phyloP scores from a whole-genome alignment of 1,140 invertebrate species.

The Tetragnatha versicolor region DNA sequence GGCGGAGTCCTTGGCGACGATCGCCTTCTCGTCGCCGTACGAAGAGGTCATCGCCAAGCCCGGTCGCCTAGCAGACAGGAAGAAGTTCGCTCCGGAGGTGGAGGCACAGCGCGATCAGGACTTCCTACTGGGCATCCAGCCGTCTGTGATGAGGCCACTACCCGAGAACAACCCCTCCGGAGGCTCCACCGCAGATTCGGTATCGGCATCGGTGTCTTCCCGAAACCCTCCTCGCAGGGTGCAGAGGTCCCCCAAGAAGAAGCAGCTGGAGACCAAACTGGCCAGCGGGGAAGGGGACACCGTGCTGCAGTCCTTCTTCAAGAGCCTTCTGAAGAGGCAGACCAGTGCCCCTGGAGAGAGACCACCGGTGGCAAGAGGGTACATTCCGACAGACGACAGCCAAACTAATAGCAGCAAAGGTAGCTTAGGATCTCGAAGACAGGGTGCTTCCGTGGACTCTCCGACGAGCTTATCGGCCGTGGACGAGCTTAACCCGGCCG shows the following conservation, averaged over 20 bases:
- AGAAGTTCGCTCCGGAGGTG: neutral
- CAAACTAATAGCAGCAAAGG: neutral
- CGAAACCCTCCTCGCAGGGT: constrained; percentile 7
- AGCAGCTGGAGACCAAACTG: constrained; percentile 16
- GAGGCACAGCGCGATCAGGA: constrained; percentile 37
- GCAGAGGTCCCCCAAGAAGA: constrained; percentile 29
- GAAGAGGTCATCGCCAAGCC: constrained; percentile 89
- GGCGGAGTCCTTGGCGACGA: constrained; percentile 74
- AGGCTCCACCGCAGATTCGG: neutral
- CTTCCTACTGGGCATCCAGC: constrained; percentile 7
- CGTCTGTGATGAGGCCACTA: neutral
- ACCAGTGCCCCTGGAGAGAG: constrained; percentile 32
- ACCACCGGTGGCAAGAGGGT: neutral
- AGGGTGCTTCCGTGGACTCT: neutral
- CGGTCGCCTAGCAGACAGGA: constrained; percentile 54
- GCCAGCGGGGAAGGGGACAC: constrained; percentile 31
- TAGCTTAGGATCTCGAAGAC: constrained; percentile 13
- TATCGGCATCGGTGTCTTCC: neutral
- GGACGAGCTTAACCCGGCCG: constrained; percentile 25
- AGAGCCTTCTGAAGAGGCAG: constrained; percentile 25
- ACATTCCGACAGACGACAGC: neutral
- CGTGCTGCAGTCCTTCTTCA: constrained; percentile 27
- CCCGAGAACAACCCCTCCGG: neutral
- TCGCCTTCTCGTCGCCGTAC: constrained; percentile 80
- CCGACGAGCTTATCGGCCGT: constrained; percentile 17